Base-by-base conservation (phyloP, 2,888 invertebrate genomes). In the Chaitophorus viminalis region DNA sequence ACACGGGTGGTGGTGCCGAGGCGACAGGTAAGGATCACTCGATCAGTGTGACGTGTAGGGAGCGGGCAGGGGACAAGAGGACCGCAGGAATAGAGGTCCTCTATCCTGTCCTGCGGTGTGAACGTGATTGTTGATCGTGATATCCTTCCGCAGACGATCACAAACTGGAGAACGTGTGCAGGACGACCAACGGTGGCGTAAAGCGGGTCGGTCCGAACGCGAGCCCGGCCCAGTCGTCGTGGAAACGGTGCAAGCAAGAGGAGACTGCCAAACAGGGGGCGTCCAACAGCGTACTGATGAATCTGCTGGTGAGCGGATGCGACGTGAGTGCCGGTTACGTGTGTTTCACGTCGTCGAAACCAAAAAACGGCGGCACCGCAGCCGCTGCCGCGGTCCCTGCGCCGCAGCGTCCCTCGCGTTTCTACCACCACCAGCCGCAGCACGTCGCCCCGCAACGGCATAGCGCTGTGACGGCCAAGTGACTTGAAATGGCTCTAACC, bases 291-390 rank as follows among this genome's bases (percentile, higher is more conserved):
- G 98, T 98, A 91, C 94, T 98, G 91, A 96, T 97, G 95, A 98
- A 98, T 93, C 94, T 98, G 90, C 94, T 98, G 93, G 96, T 98
- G 93, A 97, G 96, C 93, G 98, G 98, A 91, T 97, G 97, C 92
- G 98, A 98, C 92, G 95, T 96, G 92, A 96, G 96, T 93, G 96
- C 97, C 90, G 98, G 98, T 90, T 98, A 98, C 92, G 94, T 95
- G 91, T 96, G 96, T 92, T 88, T 89, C 82, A 89, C 87, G 82
- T 86, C 78, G 60, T 31, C 88, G 18, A 89, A 88, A 85, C 77
- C 89, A n/a, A 89, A 82, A 83, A 88, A 65, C 18, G 39, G 29
- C 21, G 8, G 60, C 14, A 18, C 21, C 21, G 76, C 74, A 21
- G 54, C 77, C 8, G 77, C 72, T 29, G 18, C 76, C 33, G 14